Evolutionary conservation across 2,113 vertebrate species (phyloP), one percentile per base, ranked within the genome.

Genomic region (Odobenus rosmarus): DNA sequence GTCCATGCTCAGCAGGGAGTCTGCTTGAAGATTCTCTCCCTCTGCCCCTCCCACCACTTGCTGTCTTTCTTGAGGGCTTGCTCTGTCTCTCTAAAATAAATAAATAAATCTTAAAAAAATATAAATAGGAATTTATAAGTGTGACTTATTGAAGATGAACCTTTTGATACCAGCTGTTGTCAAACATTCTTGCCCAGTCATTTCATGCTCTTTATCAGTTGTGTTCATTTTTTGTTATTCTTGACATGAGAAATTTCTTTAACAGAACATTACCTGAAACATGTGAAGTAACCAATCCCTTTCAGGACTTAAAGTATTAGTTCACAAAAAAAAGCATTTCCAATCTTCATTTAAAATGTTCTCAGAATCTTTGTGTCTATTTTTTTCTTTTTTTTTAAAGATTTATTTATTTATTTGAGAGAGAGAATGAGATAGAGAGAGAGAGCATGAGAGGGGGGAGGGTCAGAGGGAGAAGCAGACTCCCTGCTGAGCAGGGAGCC

Each of bases 211-310:
- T 92, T 87, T 13, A 76, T 87, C 51, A n/a, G 8, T 59, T n/a
- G n/a, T 71, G 69, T 71, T 23, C 9, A 21, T 39, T 71, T 72
- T 39, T 69, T 61, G 19, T 21, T 72, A 13, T 24, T 39, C 11
- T 97, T 96, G 94, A 98, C 95, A 98, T 96, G 90, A 98, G 96
- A 97, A 96, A 94, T 98, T 98, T 98, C 98, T 97, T 98, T 96
- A 98, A 98, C 74, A 92, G 97, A 98, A 98, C 96, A 98, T 97
- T 98, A 97, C 95, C 96, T 93, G 96, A 97, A 36, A 96, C 82
- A 94, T 97, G 80, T 95, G 97, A 97, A 95, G 93, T 97, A 98
- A 97, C 71, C 89, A 92, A 97, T 92, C 89, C 98, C 89, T 97
- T 76, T 96, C 88, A 97, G 90, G 79, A 95, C 59, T 96, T 59